phyloP scores from a whole-genome alignment of 2,888 invertebrate species.

The Patella pellucida region DNA sequence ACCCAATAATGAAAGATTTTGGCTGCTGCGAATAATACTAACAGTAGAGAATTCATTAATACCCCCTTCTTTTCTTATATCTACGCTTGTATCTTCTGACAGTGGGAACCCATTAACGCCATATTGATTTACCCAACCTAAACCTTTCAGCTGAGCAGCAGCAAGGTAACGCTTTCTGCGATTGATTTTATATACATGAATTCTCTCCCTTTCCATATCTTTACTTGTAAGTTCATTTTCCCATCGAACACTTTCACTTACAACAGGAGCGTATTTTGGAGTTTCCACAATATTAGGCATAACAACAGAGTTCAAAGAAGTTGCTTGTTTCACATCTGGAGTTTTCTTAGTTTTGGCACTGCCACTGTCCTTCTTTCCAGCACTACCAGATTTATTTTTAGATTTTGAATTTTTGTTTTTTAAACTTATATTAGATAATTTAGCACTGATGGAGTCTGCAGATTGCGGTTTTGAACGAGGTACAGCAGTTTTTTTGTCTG shows the following conservation, averaged over 20 bases:
- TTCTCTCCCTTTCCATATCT: conserved; percentile 58
- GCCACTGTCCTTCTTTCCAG: not conserved
- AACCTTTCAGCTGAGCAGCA: conserved; percentile 58
- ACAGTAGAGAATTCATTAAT: no score
- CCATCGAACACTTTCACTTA: conserved; percentile 62
- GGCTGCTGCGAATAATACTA: no score
- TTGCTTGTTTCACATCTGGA: not conserved
- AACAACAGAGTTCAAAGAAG: not conserved
- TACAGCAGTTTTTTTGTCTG: not conserved
- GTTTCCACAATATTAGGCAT: conserved; percentile 3
- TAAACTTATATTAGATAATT: conserved; percentile 4
- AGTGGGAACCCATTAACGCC: conserved; percentile 46
- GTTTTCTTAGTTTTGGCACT: not conserved
- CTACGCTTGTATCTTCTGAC: no score
- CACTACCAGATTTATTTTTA: not conserved
- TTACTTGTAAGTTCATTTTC: conserved; percentile 54
- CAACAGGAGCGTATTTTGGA: not conserved
- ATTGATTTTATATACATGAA: conserved; percentile 64
- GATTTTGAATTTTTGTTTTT: not conserved
- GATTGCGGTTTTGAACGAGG: not conserved
- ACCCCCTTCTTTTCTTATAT: no score
- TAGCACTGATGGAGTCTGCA: not conserved
- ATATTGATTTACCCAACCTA: conserved; percentile 59
- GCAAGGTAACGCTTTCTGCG: conserved; percentile 66
- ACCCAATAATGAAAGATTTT: no score